phyloP scores from a whole-genome alignment of 2,113 vertebrate species.

The Eurypyga helias region DNA sequence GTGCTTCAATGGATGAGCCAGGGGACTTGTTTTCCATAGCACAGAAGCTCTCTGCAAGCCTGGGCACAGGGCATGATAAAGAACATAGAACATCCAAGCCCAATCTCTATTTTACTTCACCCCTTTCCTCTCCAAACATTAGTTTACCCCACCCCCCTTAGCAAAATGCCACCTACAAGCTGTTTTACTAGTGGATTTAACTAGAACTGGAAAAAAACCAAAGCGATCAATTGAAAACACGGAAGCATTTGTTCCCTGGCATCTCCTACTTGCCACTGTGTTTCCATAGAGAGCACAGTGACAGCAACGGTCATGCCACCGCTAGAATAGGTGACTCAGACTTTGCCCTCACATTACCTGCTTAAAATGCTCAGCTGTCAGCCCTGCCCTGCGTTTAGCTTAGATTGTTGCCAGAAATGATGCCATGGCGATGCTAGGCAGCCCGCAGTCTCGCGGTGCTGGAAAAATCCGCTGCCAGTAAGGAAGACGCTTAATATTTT shows the following conservation, averaged over 20 bases:
- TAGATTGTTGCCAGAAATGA: neutral
- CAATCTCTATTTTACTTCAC: neutral
- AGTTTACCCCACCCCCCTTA: neutral
- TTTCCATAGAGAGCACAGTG: neutral
- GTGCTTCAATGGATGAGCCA: neutral
- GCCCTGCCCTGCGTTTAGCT: neutral
- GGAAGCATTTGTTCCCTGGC: neutral
- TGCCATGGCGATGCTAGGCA: neutral
- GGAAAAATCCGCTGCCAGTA: neutral
- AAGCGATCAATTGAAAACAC: neutral
- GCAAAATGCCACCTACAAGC: neutral
- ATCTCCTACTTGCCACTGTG: neutral
- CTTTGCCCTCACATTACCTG: neutral
- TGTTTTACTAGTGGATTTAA: neutral
- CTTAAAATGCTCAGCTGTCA: neutral
- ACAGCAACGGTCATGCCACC: neutral
- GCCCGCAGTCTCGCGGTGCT: neutral
- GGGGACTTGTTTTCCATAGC: neutral
- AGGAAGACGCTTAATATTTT: neutral
- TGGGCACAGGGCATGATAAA: neutral
- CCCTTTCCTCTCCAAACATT: neutral
- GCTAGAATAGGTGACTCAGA: neutral
- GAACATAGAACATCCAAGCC: neutral
- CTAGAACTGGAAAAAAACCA: neutral
- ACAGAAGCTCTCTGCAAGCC: too few species aligned